These are phyloP conservation scores for Dasypogon diadema DNA, from an alignment of 2,888 invertebrate genomes.

Conservation along the genomic window DNA sequence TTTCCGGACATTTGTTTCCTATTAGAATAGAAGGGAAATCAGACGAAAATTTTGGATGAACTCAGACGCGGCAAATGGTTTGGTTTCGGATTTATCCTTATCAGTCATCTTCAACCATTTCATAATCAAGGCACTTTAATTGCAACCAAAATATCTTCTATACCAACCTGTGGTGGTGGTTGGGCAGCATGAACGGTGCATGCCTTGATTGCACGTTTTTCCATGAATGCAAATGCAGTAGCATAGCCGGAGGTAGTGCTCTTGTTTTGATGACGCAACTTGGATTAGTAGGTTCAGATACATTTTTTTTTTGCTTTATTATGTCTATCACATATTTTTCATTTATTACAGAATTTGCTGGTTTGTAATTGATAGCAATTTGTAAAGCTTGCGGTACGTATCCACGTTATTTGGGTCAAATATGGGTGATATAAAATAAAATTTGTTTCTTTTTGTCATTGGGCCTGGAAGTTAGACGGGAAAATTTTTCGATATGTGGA, in stretches of 20 bases:
- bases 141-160: not conserved
- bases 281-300: slow-evolving; percentile 23
- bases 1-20: slow-evolving; percentile 28
- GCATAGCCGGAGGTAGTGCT: slow-evolving; percentile 58
- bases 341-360: slow-evolving; percentile 37
- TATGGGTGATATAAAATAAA: too few relatives aligned
- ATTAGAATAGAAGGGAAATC: not conserved
- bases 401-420: not conserved
- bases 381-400: slow-evolving; percentile 2
- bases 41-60: not conserved
- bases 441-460: too few relatives aligned
- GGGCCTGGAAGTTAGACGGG: too few relatives aligned
- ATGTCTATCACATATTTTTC: slow-evolving; percentile 39
- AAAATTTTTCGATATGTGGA: too few relatives aligned
- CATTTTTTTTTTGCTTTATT: not conserved
- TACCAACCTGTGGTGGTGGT: slow-evolving; percentile 31
- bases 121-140: slow-evolving; percentile 26
- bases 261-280: slow-evolving; percentile 57
- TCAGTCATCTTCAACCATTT: slow-evolving; percentile 24
- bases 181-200: slow-evolving; percentile 12
- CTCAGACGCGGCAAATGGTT: too few relatives aligned
- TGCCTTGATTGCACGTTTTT: slow-evolving; percentile 37
- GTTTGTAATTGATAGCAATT: slow-evolving; percentile 40
- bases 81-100: slow-evolving; percentile 18
- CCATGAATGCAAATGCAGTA: slow-evolving; percentile 57